Base-by-base conservation (phyloP, 2,113 vertebrate genomes). In the Prinia subflava region DNA sequence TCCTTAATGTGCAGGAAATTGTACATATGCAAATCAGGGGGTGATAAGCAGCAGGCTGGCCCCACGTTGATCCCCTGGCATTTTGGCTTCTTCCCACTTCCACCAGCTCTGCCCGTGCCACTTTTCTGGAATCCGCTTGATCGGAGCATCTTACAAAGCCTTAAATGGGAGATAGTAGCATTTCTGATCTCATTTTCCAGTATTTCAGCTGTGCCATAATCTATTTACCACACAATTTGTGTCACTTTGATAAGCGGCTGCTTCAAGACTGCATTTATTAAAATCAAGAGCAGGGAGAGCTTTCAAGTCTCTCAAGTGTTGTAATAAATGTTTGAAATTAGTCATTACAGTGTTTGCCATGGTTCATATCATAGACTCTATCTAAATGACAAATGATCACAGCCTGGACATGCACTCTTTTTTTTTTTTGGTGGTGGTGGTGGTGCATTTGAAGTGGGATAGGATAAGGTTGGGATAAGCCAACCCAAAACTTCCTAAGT, bases 291-390 rank as follows among this genome's bases (percentile, higher is more conserved):
- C 94, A 79, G 93, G 96, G 97, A 97, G 96, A 98, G 97, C 96
- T 98, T 98, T 97, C 96, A 97, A 97, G 97, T 98, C 97, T 97
- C 97, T 96, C 98, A 96, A 97, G 97, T 98, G 97, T 96, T 96
- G 97, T 98, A 98, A 98, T 98, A 98, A 98, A 98, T 97, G 98
- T 98, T 98, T 97, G 97, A 97, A 98, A 98, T 98, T 97, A 98
- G 98, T 98, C 98, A 98, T 98, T 96, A 97, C 89, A 96, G 87
- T 97, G 98, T 98, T 98, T 96, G 98, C 96, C 96, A 93, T 93
- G 97, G 96, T 96, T 97, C 96, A 92, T 93, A 90, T 97, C 97
- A 82, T 76, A 68, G 56, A 60, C 95, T 97, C 97, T 84, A 91
- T 98, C 97, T 94, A 80, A 90, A 95, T 96, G 97, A 98, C 97